Evolutionary conservation across 2,113 vertebrate species (phyloP), one percentile per base, ranked within the genome.

Genomic region (Solea senegalensis): DNA sequence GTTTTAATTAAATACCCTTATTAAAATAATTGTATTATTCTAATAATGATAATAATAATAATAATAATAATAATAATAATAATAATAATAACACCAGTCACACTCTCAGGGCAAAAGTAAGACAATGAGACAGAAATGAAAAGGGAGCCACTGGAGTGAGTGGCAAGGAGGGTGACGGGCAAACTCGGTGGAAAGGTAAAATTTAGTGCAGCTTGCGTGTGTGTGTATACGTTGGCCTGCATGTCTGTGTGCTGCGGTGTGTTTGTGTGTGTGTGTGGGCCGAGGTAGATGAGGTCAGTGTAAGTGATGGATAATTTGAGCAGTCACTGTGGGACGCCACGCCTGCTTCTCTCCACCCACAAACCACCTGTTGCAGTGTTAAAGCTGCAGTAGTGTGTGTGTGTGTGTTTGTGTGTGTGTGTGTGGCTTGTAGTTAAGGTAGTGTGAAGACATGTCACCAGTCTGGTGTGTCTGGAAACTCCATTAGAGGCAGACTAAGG

Each of bases 291-390:
- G 78, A 85, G 85, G 74, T 80, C 76, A 77, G 68, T 71, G 78
- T 72, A 80, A 83, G 80, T 80, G 74, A 81, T 66, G 80, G 83
- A 72, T 88, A 85, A 90, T 91, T 90, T 90, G 72, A 88, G 73
- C 83, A 75, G 69, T 72, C 69, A 11, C 83, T 67, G 75, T 86
- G 7, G 80, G 78, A 85, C 52, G 12, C 56, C 10, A 43, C 57
- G 68, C 48, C 69, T 67, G 75, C 81, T 41, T 80, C 59, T 54
- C 80, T 80, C 81, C 84, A 46, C 86, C 89, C 86, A 88, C 89
- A 63, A 65, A 79, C 83, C 86, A 85, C 86, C 90, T 91, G 88
- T 85, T 88, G 76, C 51, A 58, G 67, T 76, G 76, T 79, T 73
- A 82, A 41, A 75, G 60, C 69, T 67, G 43, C 85, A 64, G 58